Evolutionary conservation across 2,113 vertebrate species (phyloP).

Genomic region (Tetrax tetrax): DNA sequence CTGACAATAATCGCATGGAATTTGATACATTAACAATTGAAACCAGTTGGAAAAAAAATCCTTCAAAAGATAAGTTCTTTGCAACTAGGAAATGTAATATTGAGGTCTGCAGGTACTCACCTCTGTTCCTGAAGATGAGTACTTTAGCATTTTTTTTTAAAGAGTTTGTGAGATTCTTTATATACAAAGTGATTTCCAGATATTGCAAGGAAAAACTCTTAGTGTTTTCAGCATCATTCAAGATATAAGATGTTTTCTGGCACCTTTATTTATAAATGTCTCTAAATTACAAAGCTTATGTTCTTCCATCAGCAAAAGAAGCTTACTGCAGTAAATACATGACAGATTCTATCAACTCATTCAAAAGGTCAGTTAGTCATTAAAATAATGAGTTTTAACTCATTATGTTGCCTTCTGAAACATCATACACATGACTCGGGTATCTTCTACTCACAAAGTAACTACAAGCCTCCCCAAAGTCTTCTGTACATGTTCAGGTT

Average conservation of each 20-base stretch:
- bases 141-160: not conserved
- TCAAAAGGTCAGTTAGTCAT: not conserved
- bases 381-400: not conserved
- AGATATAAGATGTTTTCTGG: not conserved
- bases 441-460: not conserved
- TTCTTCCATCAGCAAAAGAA: not conserved
- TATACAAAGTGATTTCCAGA: not conserved
- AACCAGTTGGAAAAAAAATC: not conserved
- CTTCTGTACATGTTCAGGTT: not conserved
- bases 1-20: not conserved
- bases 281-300: not conserved
- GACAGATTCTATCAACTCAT: not conserved
- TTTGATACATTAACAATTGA: not conserved
- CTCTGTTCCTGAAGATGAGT: too few species aligned
- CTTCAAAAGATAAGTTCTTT: not conserved
- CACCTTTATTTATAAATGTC: not conserved
- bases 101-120: not conserved
- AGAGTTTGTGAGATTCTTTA: not conserved
- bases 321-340: not conserved
- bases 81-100: not conserved
- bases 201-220: not conserved
- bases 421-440: accelerated
- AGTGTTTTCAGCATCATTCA: not conserved
- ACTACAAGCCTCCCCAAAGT: too few species aligned
- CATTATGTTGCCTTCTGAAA: not conserved